Base-by-base conservation (phyloP, 2,797 vertebrate genomes). In the Micromesistius poutassou region DNA sequence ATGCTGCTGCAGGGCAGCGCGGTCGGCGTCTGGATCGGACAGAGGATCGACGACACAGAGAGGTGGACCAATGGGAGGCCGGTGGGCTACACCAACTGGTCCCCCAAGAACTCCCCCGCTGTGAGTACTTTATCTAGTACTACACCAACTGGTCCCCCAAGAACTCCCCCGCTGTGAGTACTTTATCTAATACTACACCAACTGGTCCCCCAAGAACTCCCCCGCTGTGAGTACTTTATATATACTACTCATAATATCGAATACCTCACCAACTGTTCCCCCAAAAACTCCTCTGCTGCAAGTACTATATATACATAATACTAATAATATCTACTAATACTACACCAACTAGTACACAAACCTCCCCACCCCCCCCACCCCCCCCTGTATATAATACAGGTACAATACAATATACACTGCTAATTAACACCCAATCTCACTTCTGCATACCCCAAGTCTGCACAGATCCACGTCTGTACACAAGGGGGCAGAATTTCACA, bases 21-120 rank as follows among this genome's bases (percentile, higher is more conserved):
- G 30, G 93, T 92, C 0, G 95, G 95, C 74, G 93, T 98, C 81
- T 99, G 97, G 97, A 97, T 99, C 74, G 95, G 95, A 40, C 90
- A 96, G 50, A 86, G 89, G 78, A 94, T 92, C 72, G 91, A 92
- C 0, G 91, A 96, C 91, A 94, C 93, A 79, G 91, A 93, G 84
- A 95, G 92, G 80, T 96, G 95, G 95, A 71, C 91, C 85, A 96
- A 93, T 80, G 94, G 94, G 86, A 94, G 92, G 46, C 82, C 89
- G 77, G 82, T 94, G 0, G 81, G 73, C 72, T 98, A 96, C 87
- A 95, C 95, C 78, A 98, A 98, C 91, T 99, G 97, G 97, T 95
- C 93, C 76, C 95, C 96, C 22, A 55, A 1, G 0, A 55, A 55
- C 19, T 16, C 85, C 33, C 78, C 87, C 70, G 88, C 82, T 79